Evolutionary conservation across 2,113 vertebrate species (phyloP), one percentile per base, ranked within the genome.

Genomic region (Periophthalmus modestus): DNA sequence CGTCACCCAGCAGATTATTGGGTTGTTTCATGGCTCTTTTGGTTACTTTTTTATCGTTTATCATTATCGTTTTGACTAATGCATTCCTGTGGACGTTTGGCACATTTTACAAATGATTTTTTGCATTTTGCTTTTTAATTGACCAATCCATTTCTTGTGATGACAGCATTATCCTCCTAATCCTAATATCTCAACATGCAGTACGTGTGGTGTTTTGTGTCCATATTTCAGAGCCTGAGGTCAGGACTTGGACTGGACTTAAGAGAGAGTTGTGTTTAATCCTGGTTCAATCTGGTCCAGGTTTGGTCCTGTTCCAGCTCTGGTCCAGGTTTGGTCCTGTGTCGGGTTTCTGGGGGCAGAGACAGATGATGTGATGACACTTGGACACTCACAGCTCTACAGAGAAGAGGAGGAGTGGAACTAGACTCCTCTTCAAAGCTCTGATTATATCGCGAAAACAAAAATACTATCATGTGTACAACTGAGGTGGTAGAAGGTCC

Each of bases 341-440:
- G 43, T 77, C 55, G 65, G 18, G 23, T 59, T 59, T 75, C 68
- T 74, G 63, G 69, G 48, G 24, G 14, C 10, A 7, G 65, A 80
- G 79, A 86, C 11, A 19, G 82, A 90, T 81, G 79, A 79, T 68
- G 77, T 85, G 87, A 74, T 81, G 84, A 88, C 85, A 82, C 46
- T 11, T 68, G 46, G 71, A 78, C 62, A 10, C 63, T 47, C 59
- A 19, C 66, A 54, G 33, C 46, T 55, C 39, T 68, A 74, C 7
- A 55, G 57, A 80, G 78, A 73, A 71, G 74, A 24, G 68, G 66
- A 55, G 61, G 50, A 67, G 83, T 69, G 72, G 55, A 83, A 80
- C 75, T 2, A 46, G 59, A n/a, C 57, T 77, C 61, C 33, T 77
- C 34, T 72, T 77, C n/a, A 77, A 74, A 68, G 33, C 59, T 28